Base-by-base conservation (phyloP, 2,888 invertebrate species). In the Torymus auratus region DNA sequence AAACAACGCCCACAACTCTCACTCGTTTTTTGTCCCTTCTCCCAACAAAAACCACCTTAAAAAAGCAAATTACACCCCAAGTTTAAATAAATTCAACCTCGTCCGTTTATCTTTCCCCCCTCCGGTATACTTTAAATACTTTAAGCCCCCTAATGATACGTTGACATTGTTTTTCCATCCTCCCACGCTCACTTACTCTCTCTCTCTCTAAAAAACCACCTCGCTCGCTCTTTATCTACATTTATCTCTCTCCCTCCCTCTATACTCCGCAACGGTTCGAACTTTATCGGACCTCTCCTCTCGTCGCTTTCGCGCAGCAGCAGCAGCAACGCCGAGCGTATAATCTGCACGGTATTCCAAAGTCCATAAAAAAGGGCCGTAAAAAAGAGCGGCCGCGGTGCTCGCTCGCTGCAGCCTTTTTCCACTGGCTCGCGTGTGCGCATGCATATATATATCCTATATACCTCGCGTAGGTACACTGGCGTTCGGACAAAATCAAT, bases 401-500 rank as follows among this genome's bases (percentile, higher is more conserved):
- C 41, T 41, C 1, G 41, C 41, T 41, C 7, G 41, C 56, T 41
- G 28, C 1, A 64, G n/a, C 15, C 56, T 55, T 69, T 56, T 69
- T 56, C 23, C 15, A 5, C 64, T 52, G 7, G 7, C 55, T 73
- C 62, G 70, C 70, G 56, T 73, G 62, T 15, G 15, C 50, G 1
- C 55, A 15, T 11, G 50, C 60, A 41, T 41, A 41, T 41, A 41
- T 1, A 7, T 41, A 41, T 7, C 58, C 41, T 58, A n/a, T n/a
- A n/a, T n/a, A n/a, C 64, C 23, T 20, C 20, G 20, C 20, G 20
- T 20, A 5, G 5, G 7, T 41, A 41, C 7, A 41, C 7, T 20
- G 20, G 7, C 41, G 41, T 7, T 28, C 67, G 7, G 13, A 15
- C 17, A 62, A 73, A 79, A 79, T 79, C 69, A 79, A 79, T 79